Percentiles rank a stretch among this genome's conserved stretches.
phyloP scores from a whole-genome alignment of 2,797 vertebrate genomes.

The Syngnathus rostellatus region DNA sequence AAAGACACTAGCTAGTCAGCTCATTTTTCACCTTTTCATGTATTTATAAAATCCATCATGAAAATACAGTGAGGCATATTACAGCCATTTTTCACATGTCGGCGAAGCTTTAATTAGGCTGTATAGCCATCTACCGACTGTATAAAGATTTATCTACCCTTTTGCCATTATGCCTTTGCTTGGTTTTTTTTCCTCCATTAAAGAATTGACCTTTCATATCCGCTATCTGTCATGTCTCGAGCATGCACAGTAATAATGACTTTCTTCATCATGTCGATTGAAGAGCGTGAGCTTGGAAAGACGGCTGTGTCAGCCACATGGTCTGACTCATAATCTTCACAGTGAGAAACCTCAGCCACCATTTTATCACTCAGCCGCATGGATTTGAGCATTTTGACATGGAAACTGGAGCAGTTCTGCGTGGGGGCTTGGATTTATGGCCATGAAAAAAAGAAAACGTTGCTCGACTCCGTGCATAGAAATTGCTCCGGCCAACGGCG shows the following conservation, averaged over 20 bases:
- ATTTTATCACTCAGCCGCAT: constrained; percentile 53
- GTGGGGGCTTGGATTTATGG: constrained; percentile 3
- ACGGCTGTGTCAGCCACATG: constrained; percentile 53
- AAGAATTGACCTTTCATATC: constrained; percentile 20
- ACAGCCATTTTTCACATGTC: constrained; percentile 7
- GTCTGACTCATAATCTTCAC: constrained; percentile 62
- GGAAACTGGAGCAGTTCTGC: constrained; percentile 8
- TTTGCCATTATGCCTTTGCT: constrained; percentile 10
- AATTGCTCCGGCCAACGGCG: background rate
- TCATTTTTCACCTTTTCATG: background rate
- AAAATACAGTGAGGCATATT: background rate
- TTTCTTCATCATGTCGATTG: constrained; percentile 40
- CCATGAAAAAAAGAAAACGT: background rate
- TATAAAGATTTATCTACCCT: constrained; percentile 11
- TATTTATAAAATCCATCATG: background rate
- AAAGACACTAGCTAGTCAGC: background rate
- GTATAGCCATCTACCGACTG: background rate
- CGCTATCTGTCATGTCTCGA: constrained; percentile 15
- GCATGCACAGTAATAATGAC: constrained; percentile 31
- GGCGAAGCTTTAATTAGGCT: constrained; percentile 26
- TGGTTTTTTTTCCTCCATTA: constrained; percentile 24
- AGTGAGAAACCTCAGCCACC: constrained; percentile 56
- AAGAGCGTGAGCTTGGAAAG: constrained; percentile 39
- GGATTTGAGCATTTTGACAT: constrained; percentile 39
- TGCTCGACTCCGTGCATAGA: background rate